Percentiles rank a stretch among this genome's conserved stretches.
Evolutionary conservation across 2,113 vertebrate species (phyloP).

Genomic region (Cyprinodon brontotheroides): DNA sequence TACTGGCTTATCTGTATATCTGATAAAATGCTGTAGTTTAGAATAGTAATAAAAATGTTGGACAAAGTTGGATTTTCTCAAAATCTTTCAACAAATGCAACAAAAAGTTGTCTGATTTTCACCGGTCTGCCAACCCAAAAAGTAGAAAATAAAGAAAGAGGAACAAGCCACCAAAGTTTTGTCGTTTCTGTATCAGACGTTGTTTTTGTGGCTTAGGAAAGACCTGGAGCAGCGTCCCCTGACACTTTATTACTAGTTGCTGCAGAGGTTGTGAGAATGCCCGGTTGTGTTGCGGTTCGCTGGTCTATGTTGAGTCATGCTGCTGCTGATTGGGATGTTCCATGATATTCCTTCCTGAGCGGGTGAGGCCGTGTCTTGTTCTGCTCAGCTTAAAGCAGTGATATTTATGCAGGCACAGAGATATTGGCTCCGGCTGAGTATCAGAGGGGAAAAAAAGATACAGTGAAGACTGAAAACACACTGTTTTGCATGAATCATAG

Average conservation of each 20-base stretch:
- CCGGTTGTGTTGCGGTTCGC: conserved; percentile 21
- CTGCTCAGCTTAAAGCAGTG: conserved; percentile 6
- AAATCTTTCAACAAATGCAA: not conserved
- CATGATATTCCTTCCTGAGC: conserved; percentile 18
- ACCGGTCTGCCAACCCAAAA: not conserved
- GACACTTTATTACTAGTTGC: not conserved
- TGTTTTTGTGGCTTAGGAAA: not conserved
- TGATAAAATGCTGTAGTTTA: not conserved
- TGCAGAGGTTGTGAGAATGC: conserved; percentile 1
- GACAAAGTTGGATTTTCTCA: not conserved
- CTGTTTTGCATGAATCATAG: conserved; percentile 12
- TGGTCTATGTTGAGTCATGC: conserved; percentile 12
- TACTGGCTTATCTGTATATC: no score
- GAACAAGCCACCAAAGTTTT: not conserved
- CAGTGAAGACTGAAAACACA: conserved; percentile 7
- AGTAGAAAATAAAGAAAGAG: not conserved
- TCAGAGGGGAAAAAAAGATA: conserved; percentile 15
- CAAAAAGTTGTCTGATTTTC: not conserved
- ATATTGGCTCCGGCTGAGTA: conserved; percentile 13
- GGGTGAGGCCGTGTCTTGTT: conserved; percentile 16
- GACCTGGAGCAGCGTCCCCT: conserved; percentile 3
- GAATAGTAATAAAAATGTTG: not conserved
- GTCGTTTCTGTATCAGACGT: not conserved
- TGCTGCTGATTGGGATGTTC: conserved; percentile 14
- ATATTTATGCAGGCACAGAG: conserved; percentile 26